Conservation (phyloP, 2,888 invertebrate genomes). For the Polyommatus iphigenia region DNA sequence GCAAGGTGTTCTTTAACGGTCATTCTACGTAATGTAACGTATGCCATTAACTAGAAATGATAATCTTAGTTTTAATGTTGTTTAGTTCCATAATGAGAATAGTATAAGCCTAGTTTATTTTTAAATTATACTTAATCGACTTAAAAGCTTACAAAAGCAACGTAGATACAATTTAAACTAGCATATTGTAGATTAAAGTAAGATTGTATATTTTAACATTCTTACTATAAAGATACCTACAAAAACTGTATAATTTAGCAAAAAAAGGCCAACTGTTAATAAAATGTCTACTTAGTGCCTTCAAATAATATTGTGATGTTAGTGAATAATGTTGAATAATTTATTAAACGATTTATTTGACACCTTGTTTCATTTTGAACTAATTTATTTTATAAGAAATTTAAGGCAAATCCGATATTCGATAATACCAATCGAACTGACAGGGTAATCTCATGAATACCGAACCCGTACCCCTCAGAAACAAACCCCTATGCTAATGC, state of each 20-base stretch:
- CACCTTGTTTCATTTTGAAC: constrained; percentile 40
- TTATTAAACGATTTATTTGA: constrained; percentile 49
- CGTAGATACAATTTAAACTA: background rate
- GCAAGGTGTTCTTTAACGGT: constrained; percentile 77
- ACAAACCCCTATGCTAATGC: constrained; percentile 67
- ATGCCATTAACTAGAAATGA: constrained; percentile 30
- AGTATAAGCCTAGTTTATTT: constrained; percentile 11
- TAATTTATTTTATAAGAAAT: constrained; percentile 31
- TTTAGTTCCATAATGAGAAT: constrained; percentile 3
- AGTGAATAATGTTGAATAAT: constrained; percentile 49
- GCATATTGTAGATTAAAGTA: background rate
- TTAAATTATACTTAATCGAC: constrained; percentile 5
- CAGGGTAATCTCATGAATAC: constrained; percentile 52
- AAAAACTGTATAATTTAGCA: constrained; percentile 21
- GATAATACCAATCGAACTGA: constrained; percentile 51
- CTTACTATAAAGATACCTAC: background rate
- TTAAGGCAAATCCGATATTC: constrained; percentile 40
- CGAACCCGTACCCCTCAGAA: constrained; percentile 48
- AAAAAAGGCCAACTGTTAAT: constrained; percentile 52
- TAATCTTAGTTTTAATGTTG: constrained; percentile 3
- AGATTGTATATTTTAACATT: background rate
- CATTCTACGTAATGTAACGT: constrained; percentile 42
- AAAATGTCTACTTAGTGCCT: constrained; percentile 62
- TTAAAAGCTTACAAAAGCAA: background rate
- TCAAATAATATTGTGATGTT: constrained; percentile 67